Evolutionary conservation across 2,888 invertebrate genomes (phyloP).

Genomic region (Epirrhoe tristata): DNA sequence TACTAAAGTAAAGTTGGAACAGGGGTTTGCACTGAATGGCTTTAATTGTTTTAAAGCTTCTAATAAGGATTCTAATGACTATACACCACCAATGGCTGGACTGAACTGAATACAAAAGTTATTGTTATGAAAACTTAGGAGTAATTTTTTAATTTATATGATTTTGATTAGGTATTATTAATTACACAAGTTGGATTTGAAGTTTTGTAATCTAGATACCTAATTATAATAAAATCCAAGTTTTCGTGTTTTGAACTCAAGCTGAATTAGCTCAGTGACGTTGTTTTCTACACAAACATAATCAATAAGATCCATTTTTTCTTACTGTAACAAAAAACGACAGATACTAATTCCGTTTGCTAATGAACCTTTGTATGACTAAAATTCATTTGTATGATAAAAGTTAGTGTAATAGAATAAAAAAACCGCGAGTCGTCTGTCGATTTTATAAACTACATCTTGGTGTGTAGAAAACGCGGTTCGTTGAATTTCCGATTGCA

Average conservation of each 20-base stretch:
- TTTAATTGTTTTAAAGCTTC: constrained; percentile 51
- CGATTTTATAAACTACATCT: constrained; percentile 10
- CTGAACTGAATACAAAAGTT: not conserved
- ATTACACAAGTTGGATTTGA: too few relatives aligned
- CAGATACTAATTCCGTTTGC: too few relatives aligned
- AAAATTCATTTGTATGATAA: too few relatives aligned
- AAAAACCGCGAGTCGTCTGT: not conserved
- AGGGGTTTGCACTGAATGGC: constrained; percentile 45
- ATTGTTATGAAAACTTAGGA: not conserved
- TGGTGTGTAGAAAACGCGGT: constrained; percentile 61
- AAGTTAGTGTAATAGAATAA: not conserved
- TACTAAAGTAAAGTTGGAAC: constrained; percentile 41
- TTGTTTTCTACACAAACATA: too few relatives aligned
- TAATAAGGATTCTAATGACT: constrained; percentile 31
- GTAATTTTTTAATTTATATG: not conserved
- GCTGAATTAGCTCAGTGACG: too few relatives aligned
- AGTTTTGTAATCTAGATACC: too few relatives aligned
- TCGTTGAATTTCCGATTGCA: constrained; percentile 79
- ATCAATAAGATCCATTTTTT: too few relatives aligned
- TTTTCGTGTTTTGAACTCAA: too few relatives aligned
- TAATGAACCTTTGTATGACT: too few relatives aligned
- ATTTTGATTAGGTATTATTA: too few relatives aligned
- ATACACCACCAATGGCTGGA: constrained; percentile 12
- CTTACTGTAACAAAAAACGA: too few relatives aligned
- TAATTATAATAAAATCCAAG: too few relatives aligned